Base-by-base conservation (phyloP, 2,888 invertebrate genomes). In the Vesta saturnalis region DNA sequence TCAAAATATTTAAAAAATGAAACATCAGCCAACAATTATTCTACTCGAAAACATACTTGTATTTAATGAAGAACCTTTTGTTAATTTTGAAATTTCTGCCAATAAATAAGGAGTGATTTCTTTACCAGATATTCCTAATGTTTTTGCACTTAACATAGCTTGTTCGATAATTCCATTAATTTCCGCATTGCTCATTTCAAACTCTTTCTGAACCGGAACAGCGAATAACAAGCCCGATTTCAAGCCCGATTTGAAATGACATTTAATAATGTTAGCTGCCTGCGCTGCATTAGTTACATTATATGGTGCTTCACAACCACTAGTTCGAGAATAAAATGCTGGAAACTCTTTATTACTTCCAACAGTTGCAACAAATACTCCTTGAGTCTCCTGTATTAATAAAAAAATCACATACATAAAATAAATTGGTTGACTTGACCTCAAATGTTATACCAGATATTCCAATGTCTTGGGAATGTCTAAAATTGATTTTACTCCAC, bases 401-500 rank as follows among this genome's bases (percentile, higher is more conserved):
- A 70, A 63, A 57, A 63, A 30, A 22, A 61, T 19, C 49, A n/a
- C n/a, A n/a, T n/a, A n/a, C n/a, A n/a, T n/a, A 56, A 22, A 52
- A 62, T 65, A 57, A 57, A 67, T 69, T 61, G 54, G 66, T 35
- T 49, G 35, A 55, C 16, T 19, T 21, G 5, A 54, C 60, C 14
- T 35, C 52, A 10, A 18, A 23, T 59, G 58, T 63, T 64, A 55
- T 66, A 79, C 85, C 84, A 99, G 86, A 82, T 92, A 97, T 83
- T 99, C 99, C 55, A 99, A 86, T 0, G 99, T 99, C 80, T 92
- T 91, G 1, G 91, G 92, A 76, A 99, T 95, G 83, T 99, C 99
- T 66, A 99, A 87, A 77, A 99, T 98, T 16, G 98, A 97, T 85
- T 99, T 99, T 63, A 97, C 91, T 0, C 99, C 99, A 78, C 97